Evolutionary conservation across 53 echinoderm and acorn worm species (phyloP).

Genomic region (Apostichopus leukothele): DNA sequence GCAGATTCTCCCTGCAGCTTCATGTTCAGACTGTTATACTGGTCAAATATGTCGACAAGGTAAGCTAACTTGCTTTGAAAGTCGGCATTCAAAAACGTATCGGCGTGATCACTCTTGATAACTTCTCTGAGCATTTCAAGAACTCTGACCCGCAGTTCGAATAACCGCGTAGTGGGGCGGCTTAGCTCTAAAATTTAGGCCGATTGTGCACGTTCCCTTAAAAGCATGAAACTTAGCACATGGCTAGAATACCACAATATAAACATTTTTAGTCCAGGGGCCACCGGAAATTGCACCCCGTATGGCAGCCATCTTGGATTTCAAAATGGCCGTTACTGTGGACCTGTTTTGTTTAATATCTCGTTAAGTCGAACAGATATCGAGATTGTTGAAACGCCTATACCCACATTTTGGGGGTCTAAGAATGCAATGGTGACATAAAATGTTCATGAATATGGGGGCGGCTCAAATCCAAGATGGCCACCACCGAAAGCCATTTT

Average conservation of each 20-base stretch:
- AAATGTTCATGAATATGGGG: background rate
- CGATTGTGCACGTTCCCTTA: constrained; percentile 12
- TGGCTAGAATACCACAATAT: background rate
- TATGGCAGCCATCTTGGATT: constrained; percentile 21
- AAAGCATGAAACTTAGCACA: constrained; percentile 13
- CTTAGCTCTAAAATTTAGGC: background rate
- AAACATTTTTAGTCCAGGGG: constrained; percentile 22
- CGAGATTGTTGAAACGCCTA: too few species aligned
- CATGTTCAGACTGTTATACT: too few species aligned
- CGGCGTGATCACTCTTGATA: too few species aligned
- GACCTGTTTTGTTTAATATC: constrained; percentile 7
- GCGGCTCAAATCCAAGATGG: background rate
- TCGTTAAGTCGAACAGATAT: background rate
- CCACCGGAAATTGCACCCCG: constrained; percentile 20
- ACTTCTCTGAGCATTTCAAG: too few species aligned
- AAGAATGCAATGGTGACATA: background rate
- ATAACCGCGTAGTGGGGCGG: background rate
- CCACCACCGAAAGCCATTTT: background rate
- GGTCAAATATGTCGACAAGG: too few species aligned
- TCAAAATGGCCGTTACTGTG: background rate
- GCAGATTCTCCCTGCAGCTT: too few species aligned
- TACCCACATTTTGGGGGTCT: background rate
- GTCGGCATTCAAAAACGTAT: too few species aligned
- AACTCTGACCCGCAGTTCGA: too few species aligned
- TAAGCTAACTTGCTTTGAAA: too few species aligned